Base-by-base conservation (phyloP, 2,113 vertebrate genomes). In the Andinoacara biseriatus region DNA sequence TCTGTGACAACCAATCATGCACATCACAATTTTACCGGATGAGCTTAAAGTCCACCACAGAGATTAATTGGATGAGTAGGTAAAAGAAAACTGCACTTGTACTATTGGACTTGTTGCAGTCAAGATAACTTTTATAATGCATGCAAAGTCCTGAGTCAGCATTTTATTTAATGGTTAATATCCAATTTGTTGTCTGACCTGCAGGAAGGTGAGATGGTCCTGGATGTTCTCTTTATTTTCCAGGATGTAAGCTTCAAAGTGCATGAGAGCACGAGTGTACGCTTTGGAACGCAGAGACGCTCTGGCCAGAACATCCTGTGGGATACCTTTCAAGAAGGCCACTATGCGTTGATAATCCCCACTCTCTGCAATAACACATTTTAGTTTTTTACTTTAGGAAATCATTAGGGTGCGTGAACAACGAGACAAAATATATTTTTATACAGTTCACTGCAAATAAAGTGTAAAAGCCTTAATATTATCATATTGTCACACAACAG, bases 261-360 rank as follows among this genome's bases (percentile, higher is more conserved):
- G 98, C 98, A 99, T 99, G 69, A 99, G 97, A 18, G 98, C 97
- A 18, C 98, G 96, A 2, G 98, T 99, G 92, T 99, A 99, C 6
- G 98, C 98, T 94, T 97, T 99, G 69, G 98, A 99, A 60, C 97
- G 97, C 74, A 98, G 97, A 5, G 98, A 98, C 80, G 98, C 98
- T 75, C 96, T 97, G 83, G 98, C 98, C 74, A 99, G 93, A 0
- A 96, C 96, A 59, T 99, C 97, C 88, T 99, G 98, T 52, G 98
- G 98, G 87, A 99, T 99, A 20, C 96, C 96, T 92, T 97, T 98
- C 74, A 99, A 94, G 90, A 99, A 99, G 81, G 94, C 94, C 60
- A 95, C 96, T 76, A 99, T 97, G 5, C 96, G 97, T 93, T 97
- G 96, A 92, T 98, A 97, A 76, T 99, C 97, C 59, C 93, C 95